Evolutionary conservation across 2,888 invertebrate species (phyloP).

Genomic region (Acholoe squamosa): DNA sequence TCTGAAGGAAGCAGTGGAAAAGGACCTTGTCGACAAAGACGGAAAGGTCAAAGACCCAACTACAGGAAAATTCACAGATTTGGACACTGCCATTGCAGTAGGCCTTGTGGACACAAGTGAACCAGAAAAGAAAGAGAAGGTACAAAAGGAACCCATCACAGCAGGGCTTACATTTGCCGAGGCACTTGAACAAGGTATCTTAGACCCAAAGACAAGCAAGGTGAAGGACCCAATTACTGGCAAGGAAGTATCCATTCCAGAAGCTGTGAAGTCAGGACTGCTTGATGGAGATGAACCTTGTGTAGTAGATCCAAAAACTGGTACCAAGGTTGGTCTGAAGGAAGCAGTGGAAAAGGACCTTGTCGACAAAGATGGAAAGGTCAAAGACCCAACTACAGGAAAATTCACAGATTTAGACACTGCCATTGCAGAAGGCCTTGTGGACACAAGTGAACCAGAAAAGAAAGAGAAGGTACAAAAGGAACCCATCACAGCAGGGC

Average conservation of each 20-base stretch:
- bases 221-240: constrained; percentile 36
- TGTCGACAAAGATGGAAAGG: constrained; percentile 45
- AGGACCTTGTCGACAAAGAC: too few species aligned
- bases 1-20: too few species aligned
- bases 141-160: too few species aligned
- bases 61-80: too few species aligned
- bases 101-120: too few species aligned
- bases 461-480: too few species aligned
- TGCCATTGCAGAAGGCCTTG: constrained; percentile 90
- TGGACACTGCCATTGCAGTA: too few species aligned
- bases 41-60: too few species aligned
- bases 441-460: constrained; percentile 68
- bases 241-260: background rate
- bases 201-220: constrained; percentile 21
- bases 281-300: constrained; percentile 86
- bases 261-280: constrained; percentile 80
- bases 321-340: constrained; percentile 76
- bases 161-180: background rate
- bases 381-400: constrained; percentile 71
- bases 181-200: constrained; percentile 30
- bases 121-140: too few species aligned
- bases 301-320: constrained; percentile 86
- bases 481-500: too few species aligned
- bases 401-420: constrained; percentile 85
- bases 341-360: background rate